phyloP scores from a whole-genome alignment of 2,797 vertebrate genomes.

The Enteromius radiatus region DNA sequence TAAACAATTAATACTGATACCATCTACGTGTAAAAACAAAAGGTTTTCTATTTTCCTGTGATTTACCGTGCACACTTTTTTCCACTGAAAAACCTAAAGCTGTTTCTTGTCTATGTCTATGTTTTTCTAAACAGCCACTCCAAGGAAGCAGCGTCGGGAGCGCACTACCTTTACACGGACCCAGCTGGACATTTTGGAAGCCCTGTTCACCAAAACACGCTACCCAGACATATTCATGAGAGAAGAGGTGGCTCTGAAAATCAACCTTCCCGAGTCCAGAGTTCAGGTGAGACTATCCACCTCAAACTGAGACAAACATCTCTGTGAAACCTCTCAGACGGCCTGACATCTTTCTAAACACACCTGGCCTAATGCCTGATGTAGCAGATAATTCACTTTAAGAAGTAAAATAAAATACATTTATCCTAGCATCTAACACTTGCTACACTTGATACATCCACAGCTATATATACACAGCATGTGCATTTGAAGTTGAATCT shows the following conservation, averaged over 20 bases:
- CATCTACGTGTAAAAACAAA: background rate
- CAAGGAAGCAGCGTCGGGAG: conserved; percentile 94
- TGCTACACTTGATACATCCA: background rate
- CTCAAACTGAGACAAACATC: background rate
- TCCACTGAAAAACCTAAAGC: background rate
- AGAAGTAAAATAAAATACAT: background rate
- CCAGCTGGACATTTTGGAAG: conserved; percentile 95
- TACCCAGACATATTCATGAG: conserved; percentile 99
- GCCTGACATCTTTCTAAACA: background rate
- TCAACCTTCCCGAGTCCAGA: conserved; percentile 95
- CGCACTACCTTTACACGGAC: conserved; percentile 96
- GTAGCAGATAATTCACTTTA: background rate
- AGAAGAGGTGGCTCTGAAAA: conserved; percentile 96
- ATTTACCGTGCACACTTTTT: background rate
- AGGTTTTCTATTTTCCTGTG: background rate
- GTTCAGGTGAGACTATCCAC: conserved; percentile 84
- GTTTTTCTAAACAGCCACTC: conserved; percentile 70
- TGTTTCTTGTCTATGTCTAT: conserved; percentile 21
- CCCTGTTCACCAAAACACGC: conserved; percentile 96
- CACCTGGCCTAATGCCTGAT: background rate
- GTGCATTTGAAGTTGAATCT: background rate
- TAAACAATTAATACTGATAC: background rate
- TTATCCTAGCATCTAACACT: background rate
- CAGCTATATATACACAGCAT: background rate
- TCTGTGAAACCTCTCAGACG: background rate